Evolutionary conservation across 2,113 vertebrate species (phyloP).

Genomic region (Heliornis fulica): DNA sequence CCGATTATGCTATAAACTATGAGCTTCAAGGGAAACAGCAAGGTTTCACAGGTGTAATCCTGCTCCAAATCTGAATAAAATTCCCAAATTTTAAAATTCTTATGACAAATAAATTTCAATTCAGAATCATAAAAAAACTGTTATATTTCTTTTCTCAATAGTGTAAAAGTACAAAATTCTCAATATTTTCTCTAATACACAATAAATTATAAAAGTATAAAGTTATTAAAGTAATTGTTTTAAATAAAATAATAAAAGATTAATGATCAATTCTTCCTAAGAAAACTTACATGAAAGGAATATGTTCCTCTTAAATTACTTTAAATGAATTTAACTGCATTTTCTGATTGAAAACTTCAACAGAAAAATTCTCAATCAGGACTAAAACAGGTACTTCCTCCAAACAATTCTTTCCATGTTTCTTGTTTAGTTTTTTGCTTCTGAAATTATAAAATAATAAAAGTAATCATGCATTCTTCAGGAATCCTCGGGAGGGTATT

Average conservation of each 20-base stretch:
- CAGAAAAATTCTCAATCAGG: background rate
- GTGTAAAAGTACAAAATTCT: background rate
- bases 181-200: background rate
- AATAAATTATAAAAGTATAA: background rate
- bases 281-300: background rate
- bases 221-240: background rate
- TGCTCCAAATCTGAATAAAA: background rate
- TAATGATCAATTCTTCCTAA: background rate
- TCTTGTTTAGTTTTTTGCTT: background rate
- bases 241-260: background rate
- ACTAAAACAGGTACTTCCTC: background rate
- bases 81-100: background rate
- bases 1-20: background rate
- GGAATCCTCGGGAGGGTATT: constrained; percentile 65
- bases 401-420: background rate
- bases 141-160: background rate
- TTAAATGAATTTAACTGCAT: background rate
- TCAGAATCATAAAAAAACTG: background rate
- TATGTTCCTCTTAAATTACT: background rate
- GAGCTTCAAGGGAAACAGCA: background rate
- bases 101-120: background rate
- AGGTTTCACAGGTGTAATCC: rapidly evolving
- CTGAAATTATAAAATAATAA: constrained; percentile 64
- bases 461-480: constrained; percentile 66
- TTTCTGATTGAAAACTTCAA: background rate